A percentile compares a stretch with the other conserved stretches of the same genome.
Conservation (phyloP, 2,113 vertebrate genomes). For the Crotalus horridus region DNA sequence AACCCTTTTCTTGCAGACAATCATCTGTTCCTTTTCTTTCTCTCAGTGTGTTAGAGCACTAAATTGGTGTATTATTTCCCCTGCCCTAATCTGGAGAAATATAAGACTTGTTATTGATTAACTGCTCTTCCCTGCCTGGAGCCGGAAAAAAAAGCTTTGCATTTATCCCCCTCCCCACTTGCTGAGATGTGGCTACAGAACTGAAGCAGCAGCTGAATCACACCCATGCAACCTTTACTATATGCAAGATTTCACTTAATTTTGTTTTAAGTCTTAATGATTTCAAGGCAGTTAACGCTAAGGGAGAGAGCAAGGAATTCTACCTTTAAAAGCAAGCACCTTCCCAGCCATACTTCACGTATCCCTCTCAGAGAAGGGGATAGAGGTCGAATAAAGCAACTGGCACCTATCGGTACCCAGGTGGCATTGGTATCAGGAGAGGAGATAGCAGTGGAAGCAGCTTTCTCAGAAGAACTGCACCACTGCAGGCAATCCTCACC, state of each 20-base stretch:
- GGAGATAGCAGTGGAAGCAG: not conserved
- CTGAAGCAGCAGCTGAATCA: not conserved
- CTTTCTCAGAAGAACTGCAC: not conserved
- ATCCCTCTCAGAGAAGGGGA: not conserved
- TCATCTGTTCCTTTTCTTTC: not conserved
- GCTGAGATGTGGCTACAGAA: slow-evolving; percentile 12
- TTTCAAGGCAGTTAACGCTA: not conserved
- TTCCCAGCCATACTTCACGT: not conserved
- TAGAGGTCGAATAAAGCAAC: not conserved
- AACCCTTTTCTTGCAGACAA: not conserved
- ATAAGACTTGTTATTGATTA: slow-evolving; percentile 12
- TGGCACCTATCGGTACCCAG: not conserved
- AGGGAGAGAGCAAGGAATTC: not conserved
- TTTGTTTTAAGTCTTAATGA: not conserved
- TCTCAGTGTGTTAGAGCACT: not conserved
- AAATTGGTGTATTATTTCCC: not conserved
- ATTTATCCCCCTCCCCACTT: slow-evolving; percentile 7
- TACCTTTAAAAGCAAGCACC: not conserved
- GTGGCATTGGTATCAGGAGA: not conserved
- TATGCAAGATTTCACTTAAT: not conserved
- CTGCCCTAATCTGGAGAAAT: not conserved
- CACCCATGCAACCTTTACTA: not conserved
- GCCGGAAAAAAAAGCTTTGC: not conserved
- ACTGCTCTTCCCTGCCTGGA: slow-evolving; percentile 27
- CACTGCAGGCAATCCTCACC: not conserved